Conservation (phyloP, 2,797 vertebrate genomes). For the Glossophaga mutica region DNA sequence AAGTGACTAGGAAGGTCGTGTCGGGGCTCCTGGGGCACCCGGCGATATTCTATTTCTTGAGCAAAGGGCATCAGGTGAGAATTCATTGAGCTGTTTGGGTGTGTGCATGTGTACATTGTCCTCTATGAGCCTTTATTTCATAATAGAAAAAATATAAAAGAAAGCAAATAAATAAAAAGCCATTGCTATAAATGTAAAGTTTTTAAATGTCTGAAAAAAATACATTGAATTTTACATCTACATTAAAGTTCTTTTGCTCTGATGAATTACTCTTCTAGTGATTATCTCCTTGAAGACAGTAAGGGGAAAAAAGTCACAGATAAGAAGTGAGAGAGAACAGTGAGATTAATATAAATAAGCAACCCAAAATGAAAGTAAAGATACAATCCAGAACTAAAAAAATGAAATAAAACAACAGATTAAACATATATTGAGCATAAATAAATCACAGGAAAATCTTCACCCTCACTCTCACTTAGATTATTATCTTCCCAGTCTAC, state of each 20-base stretch:
- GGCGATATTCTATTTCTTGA: background rate
- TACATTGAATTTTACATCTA: background rate
- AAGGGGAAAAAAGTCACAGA: background rate
- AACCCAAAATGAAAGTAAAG: background rate
- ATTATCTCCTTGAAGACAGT: background rate
- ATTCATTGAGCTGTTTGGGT: background rate
- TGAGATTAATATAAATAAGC: slow-evolving; percentile 19
- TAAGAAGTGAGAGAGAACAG: background rate
- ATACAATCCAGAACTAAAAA: background rate
- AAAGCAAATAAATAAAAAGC: background rate
- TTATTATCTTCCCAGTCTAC: background rate
- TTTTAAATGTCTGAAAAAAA: background rate
- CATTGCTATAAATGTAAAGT: background rate
- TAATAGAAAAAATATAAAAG: background rate
- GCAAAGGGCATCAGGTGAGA: background rate
- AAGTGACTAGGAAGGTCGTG: background rate
- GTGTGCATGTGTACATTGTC: background rate
- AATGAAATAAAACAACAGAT: background rate
- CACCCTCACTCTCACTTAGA: background rate
- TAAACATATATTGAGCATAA: background rate
- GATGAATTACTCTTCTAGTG: background rate
- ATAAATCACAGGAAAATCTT: background rate
- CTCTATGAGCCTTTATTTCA: background rate
- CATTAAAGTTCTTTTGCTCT: background rate
- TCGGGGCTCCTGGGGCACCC: background rate